phyloP scores from a whole-genome alignment of 2,888 invertebrate species.

The Nomada goodeniana region DNA sequence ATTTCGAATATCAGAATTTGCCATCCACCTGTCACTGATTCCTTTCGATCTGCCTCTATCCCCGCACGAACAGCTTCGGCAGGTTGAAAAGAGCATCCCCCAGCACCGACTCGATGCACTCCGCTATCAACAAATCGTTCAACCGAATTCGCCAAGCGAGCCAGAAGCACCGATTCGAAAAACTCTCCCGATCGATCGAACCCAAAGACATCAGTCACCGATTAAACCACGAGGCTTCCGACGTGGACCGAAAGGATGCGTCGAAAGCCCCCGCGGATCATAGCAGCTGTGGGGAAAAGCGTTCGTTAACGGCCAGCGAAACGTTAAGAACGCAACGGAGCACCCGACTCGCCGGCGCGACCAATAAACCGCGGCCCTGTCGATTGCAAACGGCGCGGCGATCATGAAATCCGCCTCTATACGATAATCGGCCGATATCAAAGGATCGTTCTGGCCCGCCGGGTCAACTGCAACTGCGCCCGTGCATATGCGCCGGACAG shows the following conservation, averaged over 20 bases:
- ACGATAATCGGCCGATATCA: slow-evolving; percentile 64
- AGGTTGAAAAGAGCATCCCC: too few species aligned
- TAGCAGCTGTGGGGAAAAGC: slow-evolving; percentile 19
- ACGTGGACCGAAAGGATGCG: background rate
- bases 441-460: slow-evolving; percentile 54
- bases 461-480: slow-evolving; percentile 44
- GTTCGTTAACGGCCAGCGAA: slow-evolving; percentile 41
- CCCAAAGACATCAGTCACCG: background rate
- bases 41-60: background rate
- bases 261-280: too few species aligned
- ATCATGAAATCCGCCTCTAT: slow-evolving; percentile 51
- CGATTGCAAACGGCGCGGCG: slow-evolving; percentile 57
- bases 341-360: slow-evolving; percentile 36
- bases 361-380: slow-evolving; percentile 60
- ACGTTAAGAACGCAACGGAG: slow-evolving; percentile 51
- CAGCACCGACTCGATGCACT: background rate
- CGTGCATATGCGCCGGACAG: slow-evolving; percentile 55
- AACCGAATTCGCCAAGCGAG: background rate
- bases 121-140: background rate
- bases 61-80: background rate
- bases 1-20: background rate
- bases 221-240: background rate
- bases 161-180: slow-evolving; percentile 24
- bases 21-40: background rate
- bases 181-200: background rate